These are phyloP conservation scores for Sphinx pinastri DNA, from an alignment of 2,888 invertebrate genomes.

Conservation along the genomic window DNA sequence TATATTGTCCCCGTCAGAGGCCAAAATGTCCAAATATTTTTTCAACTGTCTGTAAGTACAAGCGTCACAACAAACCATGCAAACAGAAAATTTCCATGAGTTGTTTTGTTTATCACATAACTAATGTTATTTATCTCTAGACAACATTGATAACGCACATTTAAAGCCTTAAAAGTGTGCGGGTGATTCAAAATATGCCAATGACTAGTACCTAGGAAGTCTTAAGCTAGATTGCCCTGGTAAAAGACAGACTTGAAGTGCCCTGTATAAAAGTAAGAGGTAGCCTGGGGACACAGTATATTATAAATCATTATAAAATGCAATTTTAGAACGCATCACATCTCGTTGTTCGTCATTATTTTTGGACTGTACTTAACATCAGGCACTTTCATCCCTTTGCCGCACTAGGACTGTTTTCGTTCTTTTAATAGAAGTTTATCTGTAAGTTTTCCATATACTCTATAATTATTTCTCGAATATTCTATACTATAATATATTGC, in stretches of 20 bases:
- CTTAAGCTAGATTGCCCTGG: neutral
- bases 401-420: no score
- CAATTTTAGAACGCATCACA: no score
- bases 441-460: no score
- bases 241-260: neutral
- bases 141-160: slow-evolving; percentile 44
- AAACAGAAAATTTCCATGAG: slow-evolving; percentile 67
- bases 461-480: neutral
- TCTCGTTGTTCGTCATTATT: no score
- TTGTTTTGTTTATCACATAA: slow-evolving; percentile 41
- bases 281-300: neutral
- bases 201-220: neutral
- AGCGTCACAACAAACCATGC: slow-evolving; percentile 77
- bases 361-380: no score
- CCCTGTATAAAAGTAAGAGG: neutral
- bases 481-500: neutral
- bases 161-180: slow-evolving; percentile 40
- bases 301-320: neutral
- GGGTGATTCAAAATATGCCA: slow-evolving; percentile 23
- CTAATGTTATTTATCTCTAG: slow-evolving; percentile 22
- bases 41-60: slow-evolving; percentile 69
- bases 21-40: slow-evolving; percentile 86
- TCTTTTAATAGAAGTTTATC: no score
- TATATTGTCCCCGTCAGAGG: slow-evolving; percentile 73
- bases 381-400: no score